phyloP scores from a whole-genome alignment of 2,113 vertebrate genomes.

The Apteryx mantelli region DNA sequence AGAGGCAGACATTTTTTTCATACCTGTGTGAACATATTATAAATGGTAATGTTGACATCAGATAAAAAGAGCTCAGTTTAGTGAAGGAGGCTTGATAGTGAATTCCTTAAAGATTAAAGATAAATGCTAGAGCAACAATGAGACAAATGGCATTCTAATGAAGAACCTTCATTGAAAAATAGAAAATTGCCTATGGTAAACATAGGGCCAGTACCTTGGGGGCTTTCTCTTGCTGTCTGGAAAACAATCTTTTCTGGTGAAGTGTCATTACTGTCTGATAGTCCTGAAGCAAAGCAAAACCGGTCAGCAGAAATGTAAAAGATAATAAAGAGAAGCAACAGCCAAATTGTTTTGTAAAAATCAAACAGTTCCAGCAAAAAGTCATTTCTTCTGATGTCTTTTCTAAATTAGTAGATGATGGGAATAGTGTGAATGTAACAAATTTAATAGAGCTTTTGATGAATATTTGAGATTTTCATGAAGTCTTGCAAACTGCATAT shows the following conservation, averaged over 20 bases:
- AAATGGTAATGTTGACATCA: not conserved
- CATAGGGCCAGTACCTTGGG: not conserved
- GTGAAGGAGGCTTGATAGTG: not conserved
- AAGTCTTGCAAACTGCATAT: not conserved
- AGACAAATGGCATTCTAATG: not conserved
- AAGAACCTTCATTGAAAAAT: not conserved
- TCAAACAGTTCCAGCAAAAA: not conserved
- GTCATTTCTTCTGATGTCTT: not conserved
- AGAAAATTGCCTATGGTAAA: not conserved
- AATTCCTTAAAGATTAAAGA: constrained; percentile 7
- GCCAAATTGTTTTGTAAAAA: not conserved
- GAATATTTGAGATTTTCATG: not conserved
- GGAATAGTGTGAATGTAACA: not conserved
- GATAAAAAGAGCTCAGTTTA: not conserved
- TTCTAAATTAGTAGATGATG: not conserved
- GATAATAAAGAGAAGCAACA: not conserved
- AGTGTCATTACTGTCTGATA: not conserved
- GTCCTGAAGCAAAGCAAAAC: not conserved
- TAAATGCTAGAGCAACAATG: not conserved
- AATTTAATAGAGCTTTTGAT: not conserved
- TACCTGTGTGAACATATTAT: not conserved
- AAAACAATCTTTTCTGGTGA: not conserved
- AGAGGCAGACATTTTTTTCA: not conserved
- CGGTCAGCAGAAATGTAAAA: not conserved
- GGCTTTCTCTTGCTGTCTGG: not conserved